Percentiles rank a stretch among this genome's conserved stretches.
phyloP scores from a whole-genome alignment of 2,888 invertebrate species.

The Meghimatium bilineatum region DNA sequence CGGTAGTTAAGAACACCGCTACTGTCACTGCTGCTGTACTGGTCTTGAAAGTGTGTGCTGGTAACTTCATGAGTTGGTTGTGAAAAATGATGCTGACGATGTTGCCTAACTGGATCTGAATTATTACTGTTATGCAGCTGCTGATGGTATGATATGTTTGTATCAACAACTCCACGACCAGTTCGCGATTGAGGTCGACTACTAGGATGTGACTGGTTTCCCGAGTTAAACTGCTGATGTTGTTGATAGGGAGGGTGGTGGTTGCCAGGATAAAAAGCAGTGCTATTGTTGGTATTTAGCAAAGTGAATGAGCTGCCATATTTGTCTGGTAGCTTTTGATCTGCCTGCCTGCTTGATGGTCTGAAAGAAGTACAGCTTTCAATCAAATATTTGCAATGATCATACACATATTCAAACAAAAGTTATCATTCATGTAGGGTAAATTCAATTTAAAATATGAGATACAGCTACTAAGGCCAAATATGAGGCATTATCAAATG shows the following conservation, averaged over 20 bases:
- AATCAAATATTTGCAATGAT: not conserved
- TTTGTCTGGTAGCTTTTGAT: slow-evolving; percentile 24
- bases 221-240: slow-evolving; percentile 8
- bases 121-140: slow-evolving; percentile 15
- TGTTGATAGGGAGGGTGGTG: slow-evolving; percentile 31
- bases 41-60: slow-evolving; percentile 23
- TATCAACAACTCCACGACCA: not conserved
- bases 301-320: slow-evolving; percentile 47
- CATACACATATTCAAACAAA: too few species aligned
- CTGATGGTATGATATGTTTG: slow-evolving; percentile 30
- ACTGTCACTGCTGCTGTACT: slow-evolving; percentile 20
- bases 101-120: slow-evolving; percentile 25
- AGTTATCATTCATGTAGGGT: too few species aligned
- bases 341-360: slow-evolving; percentile 44
- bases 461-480: too few species aligned
- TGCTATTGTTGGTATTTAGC: slow-evolving; percentile 46
- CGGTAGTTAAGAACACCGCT: slow-evolving; percentile 23
- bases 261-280: slow-evolving; percentile 32
- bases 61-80: slow-evolving; percentile 21
- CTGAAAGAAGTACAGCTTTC: slow-evolving; percentile 29
- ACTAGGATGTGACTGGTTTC: slow-evolving; percentile 39
- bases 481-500: too few species aligned
- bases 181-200: slow-evolving; percentile 42
- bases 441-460: too few species aligned
- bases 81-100: slow-evolving; percentile 30